Evolutionary conservation across 2,113 vertebrate species (phyloP).

Genomic region (Otis tarda): DNA sequence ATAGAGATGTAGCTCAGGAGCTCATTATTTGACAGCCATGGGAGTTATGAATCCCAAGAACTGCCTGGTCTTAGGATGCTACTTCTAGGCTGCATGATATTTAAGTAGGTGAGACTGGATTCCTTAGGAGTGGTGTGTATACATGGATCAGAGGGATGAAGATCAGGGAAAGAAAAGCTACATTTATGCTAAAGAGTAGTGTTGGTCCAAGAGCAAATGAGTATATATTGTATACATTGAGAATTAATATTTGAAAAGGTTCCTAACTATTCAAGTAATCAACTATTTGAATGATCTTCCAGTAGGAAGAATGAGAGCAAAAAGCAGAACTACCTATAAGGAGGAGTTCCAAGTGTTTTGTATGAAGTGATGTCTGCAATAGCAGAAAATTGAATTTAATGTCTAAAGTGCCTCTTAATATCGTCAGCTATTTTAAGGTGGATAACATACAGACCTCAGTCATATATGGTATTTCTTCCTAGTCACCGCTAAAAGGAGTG

Average conservation of each 20-base stretch:
- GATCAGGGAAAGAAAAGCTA: neutral
- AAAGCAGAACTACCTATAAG: neutral
- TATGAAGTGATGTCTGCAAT: neutral
- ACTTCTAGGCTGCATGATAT: neutral
- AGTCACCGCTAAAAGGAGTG: neutral
- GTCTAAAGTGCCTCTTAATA: neutral
- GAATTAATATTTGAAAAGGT: neutral
- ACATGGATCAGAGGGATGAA: neutral
- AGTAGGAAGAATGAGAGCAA: neutral
- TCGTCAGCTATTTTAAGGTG: neutral
- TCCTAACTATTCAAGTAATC: neutral
- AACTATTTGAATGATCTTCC: neutral
- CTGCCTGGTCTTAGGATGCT: neutral
- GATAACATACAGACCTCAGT: neutral
- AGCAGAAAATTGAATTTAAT: neutral
- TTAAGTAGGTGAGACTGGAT: neutral
- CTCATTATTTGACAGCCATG: neutral
- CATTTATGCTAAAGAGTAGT: neutral
- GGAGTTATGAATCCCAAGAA: neutral
- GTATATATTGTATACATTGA: neutral
- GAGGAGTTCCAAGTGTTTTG: neutral
- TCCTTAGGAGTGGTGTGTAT: neutral
- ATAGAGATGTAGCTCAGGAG: neutral
- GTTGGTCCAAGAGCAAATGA: neutral
- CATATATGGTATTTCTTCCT: neutral